Percentiles rank a stretch among this genome's conserved stretches.
phyloP scores from a whole-genome alignment of 2,797 vertebrate genomes.

The Characodon lateralis region DNA sequence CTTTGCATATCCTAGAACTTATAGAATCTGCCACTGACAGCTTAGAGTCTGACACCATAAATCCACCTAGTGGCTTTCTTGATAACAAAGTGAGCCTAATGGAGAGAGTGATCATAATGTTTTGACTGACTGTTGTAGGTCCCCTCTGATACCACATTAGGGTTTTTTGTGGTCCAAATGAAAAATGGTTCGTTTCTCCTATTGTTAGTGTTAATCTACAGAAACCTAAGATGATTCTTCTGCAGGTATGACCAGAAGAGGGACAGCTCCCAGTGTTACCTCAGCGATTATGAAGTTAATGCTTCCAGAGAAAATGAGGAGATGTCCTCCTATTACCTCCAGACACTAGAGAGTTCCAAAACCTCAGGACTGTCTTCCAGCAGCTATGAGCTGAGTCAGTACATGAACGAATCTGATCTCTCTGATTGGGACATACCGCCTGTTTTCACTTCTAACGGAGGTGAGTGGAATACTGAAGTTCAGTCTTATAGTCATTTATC shows the following conservation, averaged over 20 bases:
- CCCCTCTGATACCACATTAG: background rate
- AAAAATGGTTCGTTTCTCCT: background rate
- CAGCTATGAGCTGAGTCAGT: slow-evolving; percentile 89
- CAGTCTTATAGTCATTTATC: background rate
- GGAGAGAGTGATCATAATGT: background rate
- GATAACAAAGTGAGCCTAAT: background rate
- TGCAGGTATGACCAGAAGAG: slow-evolving; percentile 60
- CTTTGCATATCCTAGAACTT: background rate
- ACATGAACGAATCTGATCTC: slow-evolving; percentile 79
- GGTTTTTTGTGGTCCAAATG: background rate
- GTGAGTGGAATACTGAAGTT: slow-evolving; percentile 29
- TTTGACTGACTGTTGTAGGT: background rate
- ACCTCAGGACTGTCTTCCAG: slow-evolving; percentile 89
- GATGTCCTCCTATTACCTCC: slow-evolving; percentile 50
- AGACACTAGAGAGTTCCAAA: slow-evolving; percentile 79
- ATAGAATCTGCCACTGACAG: background rate
- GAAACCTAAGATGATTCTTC: background rate
- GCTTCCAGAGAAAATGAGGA: slow-evolving; percentile 62
- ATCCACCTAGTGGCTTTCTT: background rate
- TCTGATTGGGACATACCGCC: slow-evolving; percentile 10
- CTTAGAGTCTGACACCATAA: background rate
- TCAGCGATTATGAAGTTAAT: slow-evolving; percentile 36
- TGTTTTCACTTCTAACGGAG: slow-evolving; percentile 38
- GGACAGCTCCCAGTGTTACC: slow-evolving; percentile 45
- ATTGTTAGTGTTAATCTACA: background rate